A percentile compares a stretch with the other conserved stretches of the same genome.
phyloP scores from a whole-genome alignment of 2,797 vertebrate species.

The Dendrocincla fuliginosa region DNA sequence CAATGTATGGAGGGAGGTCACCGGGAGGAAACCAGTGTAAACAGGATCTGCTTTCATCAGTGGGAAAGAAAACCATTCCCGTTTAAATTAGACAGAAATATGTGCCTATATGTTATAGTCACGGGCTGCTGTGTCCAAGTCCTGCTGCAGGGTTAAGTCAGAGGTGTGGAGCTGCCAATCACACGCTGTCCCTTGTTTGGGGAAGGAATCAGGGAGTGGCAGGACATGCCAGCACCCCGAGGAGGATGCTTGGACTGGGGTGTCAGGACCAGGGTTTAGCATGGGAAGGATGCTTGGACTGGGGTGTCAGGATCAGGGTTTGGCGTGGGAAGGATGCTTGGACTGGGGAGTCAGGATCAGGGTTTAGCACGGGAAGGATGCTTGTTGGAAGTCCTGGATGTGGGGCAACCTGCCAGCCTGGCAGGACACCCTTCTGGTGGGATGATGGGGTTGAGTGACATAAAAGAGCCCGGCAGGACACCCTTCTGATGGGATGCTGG shows the following conservation, averaged over 20 bases:
- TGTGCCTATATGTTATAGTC: neutral
- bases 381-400: neutral
- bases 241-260: neutral
- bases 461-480: too few relatives aligned
- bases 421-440: too few relatives aligned
- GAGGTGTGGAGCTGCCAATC: rapidly evolving
- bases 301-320: rapidly evolving
- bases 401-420: neutral
- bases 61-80: neutral
- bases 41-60: conserved; percentile 30
- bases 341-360: neutral
- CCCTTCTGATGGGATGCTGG: too few relatives aligned
- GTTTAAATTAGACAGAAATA: neutral
- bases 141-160: neutral
- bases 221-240: neutral
- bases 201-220: neutral
- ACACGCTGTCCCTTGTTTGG: neutral
- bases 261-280: rapidly evolving
- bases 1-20: conserved; percentile 23
- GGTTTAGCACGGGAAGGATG: neutral
- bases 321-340: neutral
- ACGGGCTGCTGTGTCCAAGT: neutral
- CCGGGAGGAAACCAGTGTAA: conserved; percentile 16
- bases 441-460: too few relatives aligned
- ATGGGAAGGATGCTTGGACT: neutral